Base-by-base conservation (phyloP, 2,888 invertebrate species). In the Quadroppia sp. region DNA sequence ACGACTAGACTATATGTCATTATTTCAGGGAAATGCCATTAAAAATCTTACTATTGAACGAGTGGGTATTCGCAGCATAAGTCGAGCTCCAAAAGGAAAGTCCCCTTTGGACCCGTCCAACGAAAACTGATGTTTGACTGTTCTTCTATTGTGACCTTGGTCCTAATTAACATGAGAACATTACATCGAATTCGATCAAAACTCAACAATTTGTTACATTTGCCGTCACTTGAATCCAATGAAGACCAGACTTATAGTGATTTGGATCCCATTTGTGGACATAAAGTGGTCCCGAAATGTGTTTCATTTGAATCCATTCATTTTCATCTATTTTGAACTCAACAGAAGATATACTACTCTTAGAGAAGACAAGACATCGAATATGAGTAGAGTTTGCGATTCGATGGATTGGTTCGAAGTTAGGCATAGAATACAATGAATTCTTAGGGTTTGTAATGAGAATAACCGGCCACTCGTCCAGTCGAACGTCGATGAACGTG, bases 361-460 rank as follows among this genome's bases (percentile, higher is more conserved):
- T 67, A 40, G 76, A 77, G 74, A 73, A 75, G 74, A 76, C 56
- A 9, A 77, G 64, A 80, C 83, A 88, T 88, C 89, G 87, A 77
- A 94, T 88, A 82, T 92, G 89, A 70, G 89, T 89, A 0, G 93
- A 94, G 72, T 86, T 84, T 74, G 82, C 80, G 71, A 91, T 87
- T 77, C 87, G 83, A 75, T 87, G 82, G 61, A 89, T 79, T 50
- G 92, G 89, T 82, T 94, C 93, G 79, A 89, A 87, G 2, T 85
- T 84, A 1, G 90, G 88, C 83, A 92, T 88, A 64, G 85, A 81
- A 81, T 88, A 91, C 76, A 87, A 84, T 36, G 90, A 89, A 83
- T 91, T 86, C 84, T 94, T 94, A n/a, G 95, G 95, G 85, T 94
- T 94, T 67, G 94, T 94, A 23, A 94, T 86, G 77, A 95, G 83